Conservation (phyloP, 2,888 invertebrate genomes). For the Torymus aiolomorphi region DNA sequence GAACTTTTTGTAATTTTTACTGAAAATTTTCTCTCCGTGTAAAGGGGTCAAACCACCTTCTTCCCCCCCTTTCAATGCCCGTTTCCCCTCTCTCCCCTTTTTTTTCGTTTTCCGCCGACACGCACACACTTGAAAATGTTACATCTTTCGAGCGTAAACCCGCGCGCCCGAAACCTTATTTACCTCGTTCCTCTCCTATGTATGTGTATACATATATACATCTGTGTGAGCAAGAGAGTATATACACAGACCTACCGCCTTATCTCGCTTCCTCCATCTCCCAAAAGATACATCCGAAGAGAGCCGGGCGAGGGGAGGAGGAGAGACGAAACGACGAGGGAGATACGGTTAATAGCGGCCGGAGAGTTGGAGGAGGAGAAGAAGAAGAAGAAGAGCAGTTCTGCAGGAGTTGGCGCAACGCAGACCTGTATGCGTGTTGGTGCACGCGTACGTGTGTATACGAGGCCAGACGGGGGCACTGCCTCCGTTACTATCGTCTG, state of each 20-base stretch:
- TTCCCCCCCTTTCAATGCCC: conserved; percentile 3
- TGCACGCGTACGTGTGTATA: conserved; percentile 43
- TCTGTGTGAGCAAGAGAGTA: background rate
- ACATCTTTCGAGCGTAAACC: background rate
- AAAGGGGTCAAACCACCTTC: conserved; percentile 3
- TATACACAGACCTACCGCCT: conserved; percentile 6
- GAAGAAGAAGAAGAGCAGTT: conserved; percentile 28
- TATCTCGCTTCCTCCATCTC: conserved; percentile 28
- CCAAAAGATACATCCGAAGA: conserved; percentile 34
- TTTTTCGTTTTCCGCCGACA: no score
- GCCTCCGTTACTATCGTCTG: conserved; percentile 62
- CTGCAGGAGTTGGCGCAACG: no score
- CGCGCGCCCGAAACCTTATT: background rate
- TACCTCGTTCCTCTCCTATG: background rate
- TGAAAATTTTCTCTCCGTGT: no score
- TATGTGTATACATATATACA: background rate
- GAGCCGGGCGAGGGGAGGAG: background rate
- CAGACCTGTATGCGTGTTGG: no score
- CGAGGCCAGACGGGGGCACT: conserved; percentile 62
- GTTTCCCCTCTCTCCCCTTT: background rate
- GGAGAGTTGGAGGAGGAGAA: conserved; percentile 24
- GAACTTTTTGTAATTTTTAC: no score
- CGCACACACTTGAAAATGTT: conserved; percentile 2
- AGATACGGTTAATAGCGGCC: conserved; percentile 41
- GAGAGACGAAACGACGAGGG: conserved; percentile 2